Conservation (phyloP, 2,797 vertebrate genomes). For the Anniella stebbinsi region DNA sequence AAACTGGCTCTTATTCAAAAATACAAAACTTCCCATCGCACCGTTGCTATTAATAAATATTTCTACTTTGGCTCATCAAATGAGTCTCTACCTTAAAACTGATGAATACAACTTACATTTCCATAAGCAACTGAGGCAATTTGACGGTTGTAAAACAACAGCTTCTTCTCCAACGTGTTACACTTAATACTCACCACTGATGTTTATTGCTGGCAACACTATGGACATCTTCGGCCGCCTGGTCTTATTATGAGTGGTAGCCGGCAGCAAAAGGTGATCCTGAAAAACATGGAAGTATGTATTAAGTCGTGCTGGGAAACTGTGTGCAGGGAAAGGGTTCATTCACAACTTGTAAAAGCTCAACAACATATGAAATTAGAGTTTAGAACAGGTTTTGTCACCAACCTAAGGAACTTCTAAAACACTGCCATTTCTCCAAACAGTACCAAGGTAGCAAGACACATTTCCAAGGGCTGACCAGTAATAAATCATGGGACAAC, state of each 20-base stretch:
- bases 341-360: neutral
- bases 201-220: constrained; percentile 93
- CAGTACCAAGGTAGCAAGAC: neutral
- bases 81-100: neutral
- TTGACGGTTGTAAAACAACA: constrained; percentile 26
- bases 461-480: neutral
- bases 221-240: constrained; percentile 96
- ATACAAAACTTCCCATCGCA: neutral
- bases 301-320: constrained; percentile 52
- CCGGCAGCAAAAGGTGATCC: constrained; percentile 97
- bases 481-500: constrained; percentile 4
- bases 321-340: constrained; percentile 41
- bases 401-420: neutral
- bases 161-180: neutral
- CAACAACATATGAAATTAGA: neutral
- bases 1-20: neutral
- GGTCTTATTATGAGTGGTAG: constrained; percentile 96
- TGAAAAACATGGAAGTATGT: constrained; percentile 77
- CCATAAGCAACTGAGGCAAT: neutral
- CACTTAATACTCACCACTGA: constrained; percentile 88
- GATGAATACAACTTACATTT: constrained; percentile 13
- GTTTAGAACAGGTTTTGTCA: neutral
- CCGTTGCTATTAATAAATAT: neutral
- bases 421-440: neutral
- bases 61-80: neutral